A percentile compares a stretch with the other conserved stretches of the same genome.
Conservation (phyloP, 2,888 invertebrate genomes). For the Apotomis turbidana region DNA sequence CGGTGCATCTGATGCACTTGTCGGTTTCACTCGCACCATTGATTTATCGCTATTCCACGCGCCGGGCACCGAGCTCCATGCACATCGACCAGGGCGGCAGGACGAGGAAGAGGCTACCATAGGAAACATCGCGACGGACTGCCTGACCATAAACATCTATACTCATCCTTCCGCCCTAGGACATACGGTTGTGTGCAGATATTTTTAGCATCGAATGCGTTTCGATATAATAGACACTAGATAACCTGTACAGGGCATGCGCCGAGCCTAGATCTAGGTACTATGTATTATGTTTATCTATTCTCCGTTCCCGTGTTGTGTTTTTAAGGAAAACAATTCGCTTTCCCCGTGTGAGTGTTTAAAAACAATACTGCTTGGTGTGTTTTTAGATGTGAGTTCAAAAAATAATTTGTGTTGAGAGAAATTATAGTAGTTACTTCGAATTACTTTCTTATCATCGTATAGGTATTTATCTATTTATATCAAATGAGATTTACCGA, state of each 20-base stretch:
- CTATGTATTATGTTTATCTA: background rate
- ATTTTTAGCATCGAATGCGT: background rate
- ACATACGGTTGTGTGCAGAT: background rate
- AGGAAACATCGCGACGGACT: background rate
- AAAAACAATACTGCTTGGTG: background rate
- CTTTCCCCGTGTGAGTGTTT: background rate
- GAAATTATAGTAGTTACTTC: too few species aligned
- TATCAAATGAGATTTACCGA: too few species aligned
- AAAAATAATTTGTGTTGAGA: too few species aligned
- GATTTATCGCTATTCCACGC: constrained; percentile 3
- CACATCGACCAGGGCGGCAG: background rate
- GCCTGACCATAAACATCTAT: background rate
- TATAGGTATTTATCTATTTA: too few species aligned
- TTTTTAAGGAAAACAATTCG: background rate
- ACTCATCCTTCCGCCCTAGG: background rate
- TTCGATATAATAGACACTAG: background rate
- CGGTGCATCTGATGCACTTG: constrained; percentile 5
- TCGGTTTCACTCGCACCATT: constrained; percentile 22
- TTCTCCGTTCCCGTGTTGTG: background rate
- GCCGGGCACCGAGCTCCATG: background rate
- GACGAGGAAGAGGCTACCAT: background rate
- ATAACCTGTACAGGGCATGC: background rate
- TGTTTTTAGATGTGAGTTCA: background rate
- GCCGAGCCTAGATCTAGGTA: background rate
- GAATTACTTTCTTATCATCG: too few species aligned